Conservation (phyloP, 1,140 invertebrate genomes). For the Yoshiicerus persimilis region DNA sequence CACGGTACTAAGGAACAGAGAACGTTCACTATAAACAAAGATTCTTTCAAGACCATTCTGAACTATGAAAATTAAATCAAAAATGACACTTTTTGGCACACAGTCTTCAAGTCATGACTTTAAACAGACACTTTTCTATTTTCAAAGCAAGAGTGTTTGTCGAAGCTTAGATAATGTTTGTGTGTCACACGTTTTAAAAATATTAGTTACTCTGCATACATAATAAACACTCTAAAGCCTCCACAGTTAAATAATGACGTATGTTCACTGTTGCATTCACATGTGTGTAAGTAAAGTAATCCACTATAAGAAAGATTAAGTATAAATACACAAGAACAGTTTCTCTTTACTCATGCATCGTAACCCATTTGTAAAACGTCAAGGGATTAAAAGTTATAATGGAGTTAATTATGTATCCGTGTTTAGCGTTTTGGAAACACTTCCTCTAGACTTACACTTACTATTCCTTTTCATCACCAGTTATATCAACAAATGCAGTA, state of each 20-base stretch:
- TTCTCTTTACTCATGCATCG: neutral
- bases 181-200: no score
- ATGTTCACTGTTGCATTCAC: neutral
- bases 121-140: no score
- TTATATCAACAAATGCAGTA: neutral
- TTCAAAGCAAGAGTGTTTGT: no score
- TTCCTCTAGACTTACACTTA: neutral
- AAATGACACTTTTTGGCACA: neutral
- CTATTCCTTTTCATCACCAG: neutral
- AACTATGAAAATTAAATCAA: neutral
- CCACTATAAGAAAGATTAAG: neutral
- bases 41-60: neutral
- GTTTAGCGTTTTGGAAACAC: neutral
- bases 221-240: no score
- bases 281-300: neutral
- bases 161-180: no score
- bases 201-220: no score
- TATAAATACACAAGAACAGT: neutral
- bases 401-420: neutral
- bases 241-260: no score
- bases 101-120: neutral
- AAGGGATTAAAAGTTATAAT: neutral
- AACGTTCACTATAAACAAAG: neutral
- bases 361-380: neutral
- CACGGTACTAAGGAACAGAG: constrained; percentile 14